phyloP scores from a whole-genome alignment of 2,888 invertebrate genomes.

The Eupithecia centaureata region DNA sequence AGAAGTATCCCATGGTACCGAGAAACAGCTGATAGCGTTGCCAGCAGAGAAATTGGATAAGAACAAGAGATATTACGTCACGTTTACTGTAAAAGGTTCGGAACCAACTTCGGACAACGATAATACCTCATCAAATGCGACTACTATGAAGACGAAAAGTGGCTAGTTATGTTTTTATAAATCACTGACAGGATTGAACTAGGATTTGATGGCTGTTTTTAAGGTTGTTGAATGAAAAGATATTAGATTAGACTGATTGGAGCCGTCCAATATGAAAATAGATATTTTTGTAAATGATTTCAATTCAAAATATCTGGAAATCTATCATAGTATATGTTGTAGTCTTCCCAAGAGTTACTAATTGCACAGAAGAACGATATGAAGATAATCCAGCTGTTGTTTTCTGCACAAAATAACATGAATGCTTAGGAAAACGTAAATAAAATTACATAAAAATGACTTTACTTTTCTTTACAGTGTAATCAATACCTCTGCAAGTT shows the following conservation, averaged over 20 bases:
- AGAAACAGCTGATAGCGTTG: slow-evolving; percentile 93
- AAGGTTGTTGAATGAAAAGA: slow-evolving; percentile 36
- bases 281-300: slow-evolving; percentile 58
- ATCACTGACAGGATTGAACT: slow-evolving; percentile 50
- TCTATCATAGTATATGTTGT: slow-evolving; percentile 45
- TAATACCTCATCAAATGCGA: slow-evolving; percentile 67
- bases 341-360: slow-evolving; percentile 63
- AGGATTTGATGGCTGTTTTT: slow-evolving; percentile 8
- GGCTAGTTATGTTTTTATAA: slow-evolving; percentile 53
- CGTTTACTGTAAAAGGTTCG: slow-evolving; percentile 94
- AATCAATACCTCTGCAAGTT: neutral
- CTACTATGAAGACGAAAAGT: slow-evolving; percentile 73
- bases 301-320: slow-evolving; percentile 26
- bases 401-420: slow-evolving; percentile 52
- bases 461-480: neutral
- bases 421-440: neutral
- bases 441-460: neutral
- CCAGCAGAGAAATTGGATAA: slow-evolving; percentile 94
- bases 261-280: slow-evolving; percentile 53
- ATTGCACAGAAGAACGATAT: slow-evolving; percentile 51
- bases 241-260: slow-evolving; percentile 55
- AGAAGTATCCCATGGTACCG: slow-evolving; percentile 92
- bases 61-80: slow-evolving; percentile 95
- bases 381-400: slow-evolving; percentile 49
- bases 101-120: slow-evolving; percentile 83